Base-by-base conservation (phyloP, 1,140 invertebrate genomes). In the Planococcus citri region DNA sequence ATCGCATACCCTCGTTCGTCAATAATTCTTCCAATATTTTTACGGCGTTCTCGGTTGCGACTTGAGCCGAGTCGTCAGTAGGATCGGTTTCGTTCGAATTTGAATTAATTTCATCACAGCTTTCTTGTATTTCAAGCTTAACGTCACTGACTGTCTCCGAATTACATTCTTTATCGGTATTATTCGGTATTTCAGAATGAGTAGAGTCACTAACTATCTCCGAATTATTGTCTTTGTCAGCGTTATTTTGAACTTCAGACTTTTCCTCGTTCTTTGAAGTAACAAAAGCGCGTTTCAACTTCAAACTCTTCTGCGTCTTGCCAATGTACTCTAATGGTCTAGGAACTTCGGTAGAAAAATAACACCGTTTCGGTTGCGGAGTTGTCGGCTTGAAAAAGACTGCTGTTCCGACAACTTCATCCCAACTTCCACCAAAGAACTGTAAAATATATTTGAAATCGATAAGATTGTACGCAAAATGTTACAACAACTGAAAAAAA, bases 191-290 rank as follows among this genome's bases (percentile, higher is more conserved):
- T n/a, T n/a, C n/a, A n/a, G n/a, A n/a, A n/a, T n/a, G n/a, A n/a
- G n/a, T n/a, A n/a, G n/a, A n/a, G n/a, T n/a, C n/a, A n/a, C n/a
- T n/a, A n/a, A n/a, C n/a, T n/a, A n/a, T n/a, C n/a, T n/a, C n/a
- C n/a, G n/a, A n/a, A n/a, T n/a, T n/a, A n/a, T n/a, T n/a, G n/a
- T n/a, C n/a, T 51, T 51, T n/a, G 41, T 3, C 17, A 33, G 17
- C n/a, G 41, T 51, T 71, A 83, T 61, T 60, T 60, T 72, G 68
- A 75, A 69, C 21, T 72, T 37, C 33, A 75, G 70, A 17, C 61
- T 22, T 71, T 75, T 74, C 8, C 70, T 27, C 27, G 74, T 75
- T n/a, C n/a, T 73, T 74, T 12, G 61, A 33, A 20, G 73, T 73
- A 1, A 75, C 67, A 29, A 75, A 73, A 21, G 73, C 68, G 58